Percentiles rank a stretch among this genome's conserved stretches.
These are phyloP conservation scores for Epinephelus coioides DNA, from an alignment of 2,797 vertebrate species.

Conservation along the genomic window DNA sequence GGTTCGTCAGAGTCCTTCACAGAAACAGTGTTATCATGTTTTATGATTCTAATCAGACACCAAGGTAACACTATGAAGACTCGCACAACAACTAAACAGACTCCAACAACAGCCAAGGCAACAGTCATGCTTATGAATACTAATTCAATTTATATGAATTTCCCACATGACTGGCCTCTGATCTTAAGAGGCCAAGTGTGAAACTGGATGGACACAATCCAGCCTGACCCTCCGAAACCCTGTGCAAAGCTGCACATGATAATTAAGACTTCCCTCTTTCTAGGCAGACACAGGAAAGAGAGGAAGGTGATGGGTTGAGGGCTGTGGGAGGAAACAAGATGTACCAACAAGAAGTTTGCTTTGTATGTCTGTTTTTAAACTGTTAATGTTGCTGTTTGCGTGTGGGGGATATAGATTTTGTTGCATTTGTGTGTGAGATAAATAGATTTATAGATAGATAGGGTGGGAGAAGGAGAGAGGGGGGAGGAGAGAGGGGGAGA, in stretches of 20 bases:
- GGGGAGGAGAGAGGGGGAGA: neutral
- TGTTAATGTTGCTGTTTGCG: neutral
- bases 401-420: neutral
- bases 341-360: neutral
- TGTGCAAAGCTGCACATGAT: slow-evolving; percentile 28
- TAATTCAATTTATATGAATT: neutral
- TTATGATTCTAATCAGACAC: neutral
- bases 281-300: neutral
- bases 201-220: slow-evolving; percentile 16
- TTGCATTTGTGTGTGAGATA: slow-evolving; percentile 4
- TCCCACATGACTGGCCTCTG: neutral
- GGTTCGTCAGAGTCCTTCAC: slow-evolving; percentile 77
- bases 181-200: slow-evolving; percentile 16
- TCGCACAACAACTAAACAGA: neutral
- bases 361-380: neutral
- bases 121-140: neutral
- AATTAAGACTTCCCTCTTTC: slow-evolving; percentile 7
- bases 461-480: no score
- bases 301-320: slow-evolving; percentile 3
- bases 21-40: neutral
- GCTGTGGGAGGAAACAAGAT: slow-evolving; percentile 3
- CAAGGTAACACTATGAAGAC: neutral
- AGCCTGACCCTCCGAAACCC: slow-evolving; percentile 9
- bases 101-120: neutral
- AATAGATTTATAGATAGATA: slow-evolving; percentile 1